Evolutionary conservation across 2,888 invertebrate genomes (phyloP).

Genomic region (Cataglyphis rosenhaueri): DNA sequence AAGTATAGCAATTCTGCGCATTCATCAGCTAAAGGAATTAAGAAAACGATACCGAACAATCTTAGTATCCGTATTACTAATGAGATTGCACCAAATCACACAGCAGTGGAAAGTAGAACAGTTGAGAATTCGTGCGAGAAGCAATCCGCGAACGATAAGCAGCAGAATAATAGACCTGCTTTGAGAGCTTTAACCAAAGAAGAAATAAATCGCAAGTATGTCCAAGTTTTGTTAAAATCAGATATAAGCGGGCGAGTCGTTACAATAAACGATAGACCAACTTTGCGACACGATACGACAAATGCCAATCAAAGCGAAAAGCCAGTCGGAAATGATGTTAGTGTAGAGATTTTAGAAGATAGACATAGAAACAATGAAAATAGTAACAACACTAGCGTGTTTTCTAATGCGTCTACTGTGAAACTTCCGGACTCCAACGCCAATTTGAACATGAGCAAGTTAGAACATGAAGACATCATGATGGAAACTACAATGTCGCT

Average conservation of each 20-base stretch:
- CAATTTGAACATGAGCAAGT: not conserved
- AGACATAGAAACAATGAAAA: slow-evolving; percentile 16
- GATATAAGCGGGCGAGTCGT: slow-evolving; percentile 68
- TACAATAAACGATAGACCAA: slow-evolving; percentile 60
- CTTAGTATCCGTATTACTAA: slow-evolving; percentile 67
- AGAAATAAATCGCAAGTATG: slow-evolving; percentile 78
- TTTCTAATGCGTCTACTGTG: slow-evolving; percentile 65
- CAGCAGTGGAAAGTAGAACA: slow-evolving; percentile 31
- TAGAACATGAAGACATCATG: slow-evolving; percentile 51
- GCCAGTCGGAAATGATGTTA: slow-evolving; percentile 37
- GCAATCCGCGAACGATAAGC: slow-evolving; percentile 30
- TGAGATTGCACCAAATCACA: slow-evolving; percentile 34
- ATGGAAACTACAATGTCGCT: slow-evolving; percentile 67
- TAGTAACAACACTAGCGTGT: slow-evolving; percentile 12
- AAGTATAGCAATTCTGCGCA: slow-evolving; percentile 3
- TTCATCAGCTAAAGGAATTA: slow-evolving; percentile 37
- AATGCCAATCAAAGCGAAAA: slow-evolving; percentile 35
- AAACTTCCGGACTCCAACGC: not conserved
- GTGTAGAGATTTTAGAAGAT: slow-evolving; percentile 36
- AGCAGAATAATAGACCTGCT: not conserved
- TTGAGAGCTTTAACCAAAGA: slow-evolving; percentile 78
- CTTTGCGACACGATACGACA: slow-evolving; percentile 20
- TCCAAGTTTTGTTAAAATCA: slow-evolving; percentile 71
- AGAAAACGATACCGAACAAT: slow-evolving; percentile 54
- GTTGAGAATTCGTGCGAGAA: slow-evolving; percentile 28